phyloP scores from a whole-genome alignment of 1,140 invertebrate species.

The Samia ricini region DNA sequence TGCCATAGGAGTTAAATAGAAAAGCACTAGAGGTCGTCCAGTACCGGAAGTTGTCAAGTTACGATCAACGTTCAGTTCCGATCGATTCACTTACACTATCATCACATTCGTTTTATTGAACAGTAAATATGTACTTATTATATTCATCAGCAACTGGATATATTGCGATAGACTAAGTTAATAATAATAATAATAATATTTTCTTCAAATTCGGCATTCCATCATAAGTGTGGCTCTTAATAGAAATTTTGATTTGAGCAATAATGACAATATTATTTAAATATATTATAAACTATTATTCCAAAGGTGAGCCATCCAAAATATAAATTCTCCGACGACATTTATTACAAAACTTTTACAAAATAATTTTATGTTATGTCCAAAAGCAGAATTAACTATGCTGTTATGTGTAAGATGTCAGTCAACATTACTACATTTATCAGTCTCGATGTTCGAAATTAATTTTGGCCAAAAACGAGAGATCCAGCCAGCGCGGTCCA shows the following conservation, averaged over 20 bases:
- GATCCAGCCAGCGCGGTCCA: constrained; percentile 62
- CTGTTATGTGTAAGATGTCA: constrained; percentile 50
- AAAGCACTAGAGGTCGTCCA: constrained; percentile 20
- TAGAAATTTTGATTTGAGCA: constrained; percentile 74
- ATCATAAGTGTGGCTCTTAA: constrained; percentile 68
- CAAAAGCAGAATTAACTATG: constrained; percentile 71
- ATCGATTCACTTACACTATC: constrained; percentile 65
- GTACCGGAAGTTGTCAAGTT: constrained; percentile 55
- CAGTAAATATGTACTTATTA: constrained; percentile 60
- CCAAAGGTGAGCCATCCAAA: constrained; percentile 74
- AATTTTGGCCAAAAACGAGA: constrained; percentile 74
- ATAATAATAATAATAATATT: too few relatives aligned
- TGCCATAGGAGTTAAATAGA: not conserved
- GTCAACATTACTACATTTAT: constrained; percentile 71
- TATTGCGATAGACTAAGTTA: constrained; percentile 63
- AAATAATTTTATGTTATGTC: constrained; percentile 63
- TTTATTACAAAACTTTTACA: constrained; percentile 65
- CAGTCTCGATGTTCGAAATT: constrained; percentile 75
- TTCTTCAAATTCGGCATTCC: constrained; percentile 64
- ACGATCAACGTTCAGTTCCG: constrained; percentile 45
- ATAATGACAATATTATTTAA: constrained; percentile 63
- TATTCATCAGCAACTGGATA: constrained; percentile 58
- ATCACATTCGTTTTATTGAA: constrained; percentile 70
- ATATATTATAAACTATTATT: constrained; percentile 55
- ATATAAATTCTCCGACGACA: constrained; percentile 58